Conservation (phyloP, 2,888 invertebrate species). For the Nowickia ferox region DNA sequence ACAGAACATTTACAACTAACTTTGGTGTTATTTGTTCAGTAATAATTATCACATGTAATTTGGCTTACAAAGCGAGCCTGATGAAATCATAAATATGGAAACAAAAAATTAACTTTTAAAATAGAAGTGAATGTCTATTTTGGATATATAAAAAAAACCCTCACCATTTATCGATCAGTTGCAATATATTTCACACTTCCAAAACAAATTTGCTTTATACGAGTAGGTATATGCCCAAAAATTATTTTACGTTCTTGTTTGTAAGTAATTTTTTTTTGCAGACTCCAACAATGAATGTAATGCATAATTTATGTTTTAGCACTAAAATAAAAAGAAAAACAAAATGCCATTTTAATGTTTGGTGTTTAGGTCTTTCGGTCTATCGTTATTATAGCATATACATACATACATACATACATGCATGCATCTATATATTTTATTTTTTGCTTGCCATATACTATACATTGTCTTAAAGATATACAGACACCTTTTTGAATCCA, state of each 20-base stretch:
- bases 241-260: not conserved
- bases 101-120: not conserved
- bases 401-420: not conserved
- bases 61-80: too few species aligned
- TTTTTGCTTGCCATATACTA: constrained; percentile 7
- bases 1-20: too few species aligned
- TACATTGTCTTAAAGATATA: constrained; percentile 7
- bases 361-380: constrained; percentile 20
- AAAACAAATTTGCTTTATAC: constrained; percentile 6
- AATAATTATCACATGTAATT: too few species aligned
- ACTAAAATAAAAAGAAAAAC: constrained; percentile 12
- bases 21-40: too few species aligned
- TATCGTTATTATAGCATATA: constrained; percentile 20
- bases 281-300: constrained; percentile 16
- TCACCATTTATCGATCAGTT: not conserved
- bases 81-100: too few species aligned
- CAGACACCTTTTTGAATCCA: constrained; percentile 63
- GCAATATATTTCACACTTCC: constrained; percentile 8
- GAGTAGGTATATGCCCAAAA: not conserved
- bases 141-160: too few species aligned
- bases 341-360: constrained; percentile 51
- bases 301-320: constrained; percentile 55
- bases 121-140: too few species aligned
- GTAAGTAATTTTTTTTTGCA: not conserved
- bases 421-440: not conserved